Evolutionary conservation across 2,797 vertebrate genomes (phyloP).

Genomic region (Helicolenus hilgendorfi): DNA sequence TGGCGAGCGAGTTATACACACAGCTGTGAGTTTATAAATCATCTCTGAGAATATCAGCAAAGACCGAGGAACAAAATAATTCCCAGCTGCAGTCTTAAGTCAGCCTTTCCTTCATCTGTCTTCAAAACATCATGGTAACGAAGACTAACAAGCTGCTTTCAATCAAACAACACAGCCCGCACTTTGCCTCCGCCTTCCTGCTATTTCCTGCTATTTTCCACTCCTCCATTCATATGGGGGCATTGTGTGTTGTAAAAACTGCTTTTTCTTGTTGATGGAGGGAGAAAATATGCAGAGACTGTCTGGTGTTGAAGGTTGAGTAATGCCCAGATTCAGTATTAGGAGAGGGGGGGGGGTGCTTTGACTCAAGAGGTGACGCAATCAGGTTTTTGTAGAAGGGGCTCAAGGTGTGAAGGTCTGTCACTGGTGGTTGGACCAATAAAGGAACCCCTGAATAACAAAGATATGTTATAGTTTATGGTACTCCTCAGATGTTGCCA

Average conservation of each 20-base stretch:
- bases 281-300: slow-evolving; percentile 41
- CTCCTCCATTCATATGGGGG: slow-evolving; percentile 38
- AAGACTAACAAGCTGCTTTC: slow-evolving; percentile 81
- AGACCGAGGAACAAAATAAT: slow-evolving; percentile 62
- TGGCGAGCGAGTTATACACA: slow-evolving; percentile 43
- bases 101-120: slow-evolving; percentile 68
- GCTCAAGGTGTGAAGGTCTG: not conserved
- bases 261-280: slow-evolving; percentile 35
- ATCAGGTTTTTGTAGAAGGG: slow-evolving; percentile 22
- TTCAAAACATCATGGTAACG: slow-evolving; percentile 67
- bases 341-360: not conserved
- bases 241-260: slow-evolving; percentile 33
- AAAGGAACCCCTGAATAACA: not conserved
- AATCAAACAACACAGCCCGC: slow-evolving; percentile 76
- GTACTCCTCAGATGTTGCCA: not conserved
- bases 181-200: slow-evolving; percentile 47
- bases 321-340: slow-evolving; percentile 27
- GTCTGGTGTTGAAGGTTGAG: slow-evolving; percentile 34
- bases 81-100: slow-evolving; percentile 76
- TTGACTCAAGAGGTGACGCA: slow-evolving; percentile 46
- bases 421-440: not conserved
- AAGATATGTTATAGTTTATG: not conserved
- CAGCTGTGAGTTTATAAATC: slow-evolving; percentile 84
- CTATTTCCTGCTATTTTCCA: slow-evolving; percentile 58
- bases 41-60: slow-evolving; percentile 71